Conservation (phyloP, 2,888 invertebrate genomes). For the Dicyrtoma fusca region DNA sequence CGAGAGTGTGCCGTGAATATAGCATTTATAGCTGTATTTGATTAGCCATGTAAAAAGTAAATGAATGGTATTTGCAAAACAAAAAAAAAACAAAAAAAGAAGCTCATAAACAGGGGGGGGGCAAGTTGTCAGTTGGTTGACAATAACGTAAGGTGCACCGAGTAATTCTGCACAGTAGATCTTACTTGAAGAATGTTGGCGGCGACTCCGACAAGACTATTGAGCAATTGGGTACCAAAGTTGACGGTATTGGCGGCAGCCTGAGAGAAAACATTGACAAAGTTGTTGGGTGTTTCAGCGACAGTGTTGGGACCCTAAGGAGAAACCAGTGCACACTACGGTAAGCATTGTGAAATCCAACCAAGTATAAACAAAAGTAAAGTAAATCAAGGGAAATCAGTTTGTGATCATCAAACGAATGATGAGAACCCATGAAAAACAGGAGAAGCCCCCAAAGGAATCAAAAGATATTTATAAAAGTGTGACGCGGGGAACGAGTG, state of each 20-base stretch:
- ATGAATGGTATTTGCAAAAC: background rate
- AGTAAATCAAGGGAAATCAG: background rate
- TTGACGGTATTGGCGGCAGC: conserved; percentile 57
- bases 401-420: background rate
- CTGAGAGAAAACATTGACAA: conserved; percentile 57
- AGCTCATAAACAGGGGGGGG: too few relatives aligned
- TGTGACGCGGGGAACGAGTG: too few relatives aligned
- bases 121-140: background rate
- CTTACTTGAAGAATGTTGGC: conserved; percentile 57
- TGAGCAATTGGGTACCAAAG: conserved; percentile 57
- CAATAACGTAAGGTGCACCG: conserved; percentile 12
- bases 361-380: background rate
- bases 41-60: too few relatives aligned
- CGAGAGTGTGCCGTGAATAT: background rate
- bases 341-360: conserved; percentile 28
- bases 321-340: conserved; percentile 39
- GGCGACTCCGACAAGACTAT: conserved; percentile 57
- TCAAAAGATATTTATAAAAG: too few relatives aligned
- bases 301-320: conserved; percentile 55
- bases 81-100: too few relatives aligned
- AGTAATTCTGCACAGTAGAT: conserved; percentile 11
- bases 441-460: background rate
- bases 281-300: conserved; percentile 57
- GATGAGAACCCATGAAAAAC: background rate
- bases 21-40: background rate